Evolutionary conservation across 2,797 vertebrate genomes (phyloP).

Genomic region (Poliocrania exsul): DNA sequence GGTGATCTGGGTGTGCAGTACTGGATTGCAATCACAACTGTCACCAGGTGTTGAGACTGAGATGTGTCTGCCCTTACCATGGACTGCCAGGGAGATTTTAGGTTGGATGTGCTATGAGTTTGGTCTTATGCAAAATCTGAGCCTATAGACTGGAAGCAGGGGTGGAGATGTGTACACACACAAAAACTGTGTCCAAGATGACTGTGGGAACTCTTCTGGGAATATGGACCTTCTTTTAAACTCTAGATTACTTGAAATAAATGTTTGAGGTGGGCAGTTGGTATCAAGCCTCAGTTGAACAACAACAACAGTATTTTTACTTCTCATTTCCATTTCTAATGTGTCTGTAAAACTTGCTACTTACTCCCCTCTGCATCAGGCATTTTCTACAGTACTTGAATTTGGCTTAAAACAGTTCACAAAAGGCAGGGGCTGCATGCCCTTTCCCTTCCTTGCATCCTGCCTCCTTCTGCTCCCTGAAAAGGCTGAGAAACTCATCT

Average conservation of each 20-base stretch:
- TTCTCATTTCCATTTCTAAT: not conserved
- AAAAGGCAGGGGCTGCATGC: fast-evolving
- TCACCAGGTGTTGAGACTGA: not conserved
- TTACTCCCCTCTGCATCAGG: not conserved
- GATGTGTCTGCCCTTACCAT: not conserved
- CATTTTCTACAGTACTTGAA: not conserved
- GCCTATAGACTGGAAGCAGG: not conserved
- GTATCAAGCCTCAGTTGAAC: not conserved
- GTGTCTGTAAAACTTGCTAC: not conserved
- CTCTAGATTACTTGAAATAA: not conserved
- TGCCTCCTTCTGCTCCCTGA: not conserved
- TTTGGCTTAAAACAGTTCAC: not conserved
- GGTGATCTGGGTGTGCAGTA: not conserved
- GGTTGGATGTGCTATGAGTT: not conserved
- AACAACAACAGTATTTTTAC: not conserved
- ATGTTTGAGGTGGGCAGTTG: not conserved
- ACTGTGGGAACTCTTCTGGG: not conserved
- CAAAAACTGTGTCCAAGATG: not conserved
- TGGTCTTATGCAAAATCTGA: not conserved
- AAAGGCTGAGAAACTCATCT: not conserved
- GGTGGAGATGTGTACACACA: fast-evolving
- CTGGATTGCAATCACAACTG: not conserved
- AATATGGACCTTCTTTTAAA: not conserved
- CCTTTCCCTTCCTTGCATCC: not conserved
- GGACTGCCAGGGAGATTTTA: not conserved